Percentiles rank a stretch among this genome's conserved stretches.
Conservation (phyloP, 2,797 vertebrate genomes). For the Alcedo atthis region DNA sequence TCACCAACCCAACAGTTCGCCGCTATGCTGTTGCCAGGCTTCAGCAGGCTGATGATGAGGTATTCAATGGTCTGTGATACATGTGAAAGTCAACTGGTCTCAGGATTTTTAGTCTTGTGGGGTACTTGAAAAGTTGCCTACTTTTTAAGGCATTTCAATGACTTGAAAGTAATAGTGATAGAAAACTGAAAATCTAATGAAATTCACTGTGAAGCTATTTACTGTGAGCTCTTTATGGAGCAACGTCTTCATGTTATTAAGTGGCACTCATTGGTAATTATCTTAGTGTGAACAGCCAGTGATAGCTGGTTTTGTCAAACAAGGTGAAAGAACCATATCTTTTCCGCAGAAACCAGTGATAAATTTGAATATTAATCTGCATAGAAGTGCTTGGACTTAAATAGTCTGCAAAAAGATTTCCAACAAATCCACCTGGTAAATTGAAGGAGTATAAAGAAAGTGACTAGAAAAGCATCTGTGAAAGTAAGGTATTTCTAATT, state of each 20-base stretch:
- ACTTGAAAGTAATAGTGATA: background rate
- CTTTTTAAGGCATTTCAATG: background rate
- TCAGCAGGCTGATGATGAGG: slow-evolving; percentile 97
- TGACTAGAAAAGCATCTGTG: background rate
- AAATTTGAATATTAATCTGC: background rate
- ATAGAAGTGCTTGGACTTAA: background rate
- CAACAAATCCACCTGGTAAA: background rate
- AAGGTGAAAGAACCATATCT: background rate
- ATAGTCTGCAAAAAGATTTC: background rate
- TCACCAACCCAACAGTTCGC: slow-evolving; percentile 92
- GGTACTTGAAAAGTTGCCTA: background rate
- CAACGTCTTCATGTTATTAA: background rate
- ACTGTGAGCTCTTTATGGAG: background rate
- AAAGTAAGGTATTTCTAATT: background rate
- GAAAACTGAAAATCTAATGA: background rate
- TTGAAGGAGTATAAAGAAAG: background rate
- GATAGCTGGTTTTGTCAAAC: background rate
- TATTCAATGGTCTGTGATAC: slow-evolving; percentile 23
- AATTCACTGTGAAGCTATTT: background rate
- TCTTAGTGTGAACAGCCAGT: background rate
- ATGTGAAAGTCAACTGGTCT: background rate
- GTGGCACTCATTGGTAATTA: background rate
- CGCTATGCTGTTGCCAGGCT: slow-evolving; percentile 94
- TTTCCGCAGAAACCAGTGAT: background rate
- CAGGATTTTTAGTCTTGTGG: background rate